Conservation (phyloP, 2,113 vertebrate genomes). For the Podarcis cretensis region DNA sequence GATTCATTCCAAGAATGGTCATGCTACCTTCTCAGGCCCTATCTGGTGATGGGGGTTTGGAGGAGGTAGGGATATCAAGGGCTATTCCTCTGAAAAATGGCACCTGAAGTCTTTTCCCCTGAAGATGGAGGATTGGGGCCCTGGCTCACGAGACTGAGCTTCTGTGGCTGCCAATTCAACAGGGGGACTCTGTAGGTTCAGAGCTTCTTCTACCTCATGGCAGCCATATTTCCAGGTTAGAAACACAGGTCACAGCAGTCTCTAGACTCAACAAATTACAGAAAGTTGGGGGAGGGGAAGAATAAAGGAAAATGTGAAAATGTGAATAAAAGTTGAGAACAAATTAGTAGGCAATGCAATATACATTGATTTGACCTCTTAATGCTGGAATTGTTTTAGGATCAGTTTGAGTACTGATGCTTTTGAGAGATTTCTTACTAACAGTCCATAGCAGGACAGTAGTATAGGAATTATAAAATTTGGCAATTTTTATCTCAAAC, state of each 20-base stretch:
- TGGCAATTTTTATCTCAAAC: too few relatives aligned
- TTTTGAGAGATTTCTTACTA: neutral
- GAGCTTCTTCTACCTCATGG: neutral
- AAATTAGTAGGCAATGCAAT: neutral
- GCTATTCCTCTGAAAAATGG: too few relatives aligned
- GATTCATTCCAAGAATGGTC: too few relatives aligned
- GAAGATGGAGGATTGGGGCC: too few relatives aligned
- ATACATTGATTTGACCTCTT: neutral
- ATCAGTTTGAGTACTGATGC: neutral
- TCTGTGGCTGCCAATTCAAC: neutral
- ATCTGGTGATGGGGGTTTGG: too few relatives aligned
- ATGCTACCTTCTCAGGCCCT: too few relatives aligned
- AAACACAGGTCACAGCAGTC: neutral
- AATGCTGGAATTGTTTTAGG: neutral
- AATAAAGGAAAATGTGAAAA: neutral
- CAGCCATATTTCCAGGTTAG: neutral
- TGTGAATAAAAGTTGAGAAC: neutral
- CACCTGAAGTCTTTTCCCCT: too few relatives aligned
- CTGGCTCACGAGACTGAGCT: neutral
- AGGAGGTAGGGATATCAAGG: too few relatives aligned
- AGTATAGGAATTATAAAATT: too few relatives aligned
- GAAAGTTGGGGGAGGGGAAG: too few relatives aligned
- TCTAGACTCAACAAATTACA: neutral
- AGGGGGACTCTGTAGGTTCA: neutral
- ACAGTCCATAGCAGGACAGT: neutral